phyloP scores from a whole-genome alignment of 2,888 invertebrate genomes.

The Parelbella ahira region DNA sequence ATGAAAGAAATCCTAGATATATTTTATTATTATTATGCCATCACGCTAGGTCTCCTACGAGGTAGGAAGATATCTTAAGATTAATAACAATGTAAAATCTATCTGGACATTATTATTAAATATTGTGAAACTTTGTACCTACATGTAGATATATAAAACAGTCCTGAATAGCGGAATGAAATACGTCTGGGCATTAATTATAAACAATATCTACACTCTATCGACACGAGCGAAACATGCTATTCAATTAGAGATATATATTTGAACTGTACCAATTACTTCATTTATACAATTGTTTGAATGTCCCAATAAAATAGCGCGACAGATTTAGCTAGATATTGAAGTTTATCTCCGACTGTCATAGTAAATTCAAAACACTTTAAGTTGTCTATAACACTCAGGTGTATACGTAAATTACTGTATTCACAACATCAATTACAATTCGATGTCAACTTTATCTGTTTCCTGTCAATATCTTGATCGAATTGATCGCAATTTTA shows the following conservation, averaged over 20 bases:
- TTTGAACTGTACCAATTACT: slow-evolving; percentile 4
- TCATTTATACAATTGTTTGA: slow-evolving; percentile 7
- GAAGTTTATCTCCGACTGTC: background rate
- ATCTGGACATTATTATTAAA: too few species aligned
- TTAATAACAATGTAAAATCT: too few species aligned
- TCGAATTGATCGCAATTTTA: slow-evolving; percentile 19
- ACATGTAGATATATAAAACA: too few species aligned
- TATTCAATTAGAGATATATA: slow-evolving; percentile 16
- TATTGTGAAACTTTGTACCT: too few species aligned
- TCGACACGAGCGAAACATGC: slow-evolving; percentile 11
- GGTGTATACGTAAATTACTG: slow-evolving; percentile 10
- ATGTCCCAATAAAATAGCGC: too few species aligned
- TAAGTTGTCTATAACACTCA: slow-evolving; percentile 2
- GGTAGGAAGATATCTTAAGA: too few species aligned
- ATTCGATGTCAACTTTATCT: slow-evolving; percentile 19
- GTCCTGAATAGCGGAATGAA: too few species aligned
- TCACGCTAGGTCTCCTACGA: too few species aligned
- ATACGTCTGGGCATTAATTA: slow-evolving; percentile 11
- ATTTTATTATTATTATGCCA: too few species aligned
- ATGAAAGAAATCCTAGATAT: too few species aligned
- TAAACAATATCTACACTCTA: slow-evolving; percentile 3
- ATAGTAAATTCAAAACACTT: slow-evolving; percentile 9
- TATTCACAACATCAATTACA: slow-evolving; percentile 7
- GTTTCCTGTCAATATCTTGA: slow-evolving; percentile 21
- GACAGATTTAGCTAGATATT: too few species aligned